A percentile compares a stretch with the other conserved stretches of the same genome.
Conservation (phyloP, 2,888 invertebrate genomes). For the Hirtodrosophila histrioides region DNA sequence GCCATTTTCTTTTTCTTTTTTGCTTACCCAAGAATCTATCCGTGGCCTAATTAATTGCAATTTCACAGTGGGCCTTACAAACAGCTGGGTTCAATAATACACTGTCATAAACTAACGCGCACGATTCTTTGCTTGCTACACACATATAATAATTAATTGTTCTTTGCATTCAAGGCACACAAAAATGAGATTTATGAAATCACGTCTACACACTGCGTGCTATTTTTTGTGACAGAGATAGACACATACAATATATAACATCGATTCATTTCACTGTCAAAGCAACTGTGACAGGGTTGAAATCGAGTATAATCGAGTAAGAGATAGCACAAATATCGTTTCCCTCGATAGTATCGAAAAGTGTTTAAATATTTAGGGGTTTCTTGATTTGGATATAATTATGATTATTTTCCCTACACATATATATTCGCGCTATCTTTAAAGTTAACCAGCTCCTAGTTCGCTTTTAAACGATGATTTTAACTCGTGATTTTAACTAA, state of each 20-base stretch:
- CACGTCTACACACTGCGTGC: constrained; percentile 34
- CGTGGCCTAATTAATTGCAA: constrained; percentile 40
- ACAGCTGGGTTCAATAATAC: constrained; percentile 9
- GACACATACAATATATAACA: constrained; percentile 11
- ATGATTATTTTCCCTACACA: too few species aligned
- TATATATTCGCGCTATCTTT: too few species aligned
- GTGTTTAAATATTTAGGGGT: too few species aligned
- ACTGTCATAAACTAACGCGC: constrained; percentile 23
- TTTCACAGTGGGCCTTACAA: not conserved
- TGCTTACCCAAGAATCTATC: constrained; percentile 46
- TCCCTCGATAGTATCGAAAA: too few species aligned
- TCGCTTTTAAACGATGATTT: too few species aligned
- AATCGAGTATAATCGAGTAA: not conserved
- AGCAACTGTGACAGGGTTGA: constrained; percentile 10
- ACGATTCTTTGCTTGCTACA: constrained; percentile 24
- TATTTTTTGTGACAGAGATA: constrained; percentile 28
- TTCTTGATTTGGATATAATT: too few species aligned
- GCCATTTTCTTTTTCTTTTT: constrained; percentile 52
- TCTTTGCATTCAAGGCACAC: constrained; percentile 10
- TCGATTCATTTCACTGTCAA: constrained; percentile 16
- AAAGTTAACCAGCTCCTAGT: too few species aligned
- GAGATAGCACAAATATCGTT: too few species aligned
- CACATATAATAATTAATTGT: constrained; percentile 16
- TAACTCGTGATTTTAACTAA: too few species aligned
- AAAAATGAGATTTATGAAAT: constrained; percentile 30